A percentile compares a stretch with the other conserved stretches of the same genome.
phyloP scores from a whole-genome alignment of 2,797 vertebrate species.

The Lagodon rhomboides region DNA sequence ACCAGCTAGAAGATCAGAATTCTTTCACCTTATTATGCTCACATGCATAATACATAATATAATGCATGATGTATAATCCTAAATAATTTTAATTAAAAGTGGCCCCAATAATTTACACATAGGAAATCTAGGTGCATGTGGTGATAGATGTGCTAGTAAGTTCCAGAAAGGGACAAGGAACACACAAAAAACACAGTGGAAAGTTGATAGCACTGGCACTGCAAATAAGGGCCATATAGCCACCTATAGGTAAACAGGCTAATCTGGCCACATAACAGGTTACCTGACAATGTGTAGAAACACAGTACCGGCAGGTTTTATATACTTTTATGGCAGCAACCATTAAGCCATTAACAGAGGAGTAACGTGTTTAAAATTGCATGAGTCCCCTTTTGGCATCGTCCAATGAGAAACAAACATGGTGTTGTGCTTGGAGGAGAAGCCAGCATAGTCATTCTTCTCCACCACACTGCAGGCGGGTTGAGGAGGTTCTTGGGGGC shows the following conservation, averaged over 20 bases:
- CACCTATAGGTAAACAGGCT: too few relatives aligned
- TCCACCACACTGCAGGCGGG: conserved; percentile 23
- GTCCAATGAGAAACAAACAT: conserved; percentile 14
- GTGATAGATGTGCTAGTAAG: too few relatives aligned
- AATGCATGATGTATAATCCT: not conserved
- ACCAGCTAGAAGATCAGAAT: too few relatives aligned
- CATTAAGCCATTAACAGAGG: conserved; percentile 8
- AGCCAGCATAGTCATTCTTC: conserved; percentile 16
- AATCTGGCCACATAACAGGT: too few relatives aligned
- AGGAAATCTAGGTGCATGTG: not conserved
- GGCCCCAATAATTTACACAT: not conserved
- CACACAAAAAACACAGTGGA: not conserved
- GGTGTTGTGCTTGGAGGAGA: conserved; percentile 39
- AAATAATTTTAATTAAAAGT: not conserved
- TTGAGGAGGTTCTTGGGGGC: conserved; percentile 54
- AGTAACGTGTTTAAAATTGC: conserved; percentile 31
- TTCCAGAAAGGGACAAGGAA: not conserved
- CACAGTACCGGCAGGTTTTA: not conserved
- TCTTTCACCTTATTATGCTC: not conserved
- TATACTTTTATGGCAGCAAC: not conserved
- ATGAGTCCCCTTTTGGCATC: conserved; percentile 7
- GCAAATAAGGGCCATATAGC: too few relatives aligned
- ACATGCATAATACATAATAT: too few relatives aligned
- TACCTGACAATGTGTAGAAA: too few relatives aligned
- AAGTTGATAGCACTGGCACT: too few relatives aligned